Evolutionary conservation across 1,140 invertebrate species (phyloP).

Genomic region (Metaphire vulgaris): DNA sequence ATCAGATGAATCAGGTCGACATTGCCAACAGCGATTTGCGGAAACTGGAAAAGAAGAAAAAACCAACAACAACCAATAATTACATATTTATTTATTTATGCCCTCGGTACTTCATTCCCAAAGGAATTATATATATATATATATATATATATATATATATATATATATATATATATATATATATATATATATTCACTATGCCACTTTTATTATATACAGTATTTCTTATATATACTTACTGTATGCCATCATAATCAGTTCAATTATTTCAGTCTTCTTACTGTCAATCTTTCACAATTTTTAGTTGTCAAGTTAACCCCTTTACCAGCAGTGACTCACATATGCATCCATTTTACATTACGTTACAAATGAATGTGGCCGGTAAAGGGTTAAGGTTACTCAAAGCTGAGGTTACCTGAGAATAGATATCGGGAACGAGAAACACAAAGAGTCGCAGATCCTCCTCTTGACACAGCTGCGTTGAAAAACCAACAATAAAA

Average conservation of each 20-base stretch:
- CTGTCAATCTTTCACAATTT: too few species aligned
- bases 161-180: not conserved
- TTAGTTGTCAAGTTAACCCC: too few species aligned
- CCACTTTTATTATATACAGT: not conserved
- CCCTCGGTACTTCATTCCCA: too few species aligned
- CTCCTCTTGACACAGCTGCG: slow-evolving; percentile 71
- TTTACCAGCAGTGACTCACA: too few species aligned
- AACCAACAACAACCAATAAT: slow-evolving; percentile 1
- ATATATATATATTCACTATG: too few species aligned
- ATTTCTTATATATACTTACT: not conserved
- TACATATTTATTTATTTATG: too few species aligned
- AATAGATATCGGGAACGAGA: slow-evolving; percentile 82
- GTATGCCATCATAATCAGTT: not conserved
- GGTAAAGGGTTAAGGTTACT: too few species aligned
- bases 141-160: not conserved
- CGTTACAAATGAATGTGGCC: too few species aligned
- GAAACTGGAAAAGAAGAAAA: slow-evolving; percentile 59
- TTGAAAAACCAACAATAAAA: slow-evolving; percentile 31
- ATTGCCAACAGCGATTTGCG: slow-evolving; percentile 75
- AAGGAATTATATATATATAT: too few species aligned
- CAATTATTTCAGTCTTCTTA: too few species aligned
- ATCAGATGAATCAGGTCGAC: slow-evolving; percentile 76
- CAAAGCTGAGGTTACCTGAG: too few species aligned
- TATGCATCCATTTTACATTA: too few species aligned
- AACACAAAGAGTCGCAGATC: slow-evolving; percentile 59